Conservation (phyloP, 37 sponge, comb jelly and placozoan species). For the Agelas oroides region DNA sequence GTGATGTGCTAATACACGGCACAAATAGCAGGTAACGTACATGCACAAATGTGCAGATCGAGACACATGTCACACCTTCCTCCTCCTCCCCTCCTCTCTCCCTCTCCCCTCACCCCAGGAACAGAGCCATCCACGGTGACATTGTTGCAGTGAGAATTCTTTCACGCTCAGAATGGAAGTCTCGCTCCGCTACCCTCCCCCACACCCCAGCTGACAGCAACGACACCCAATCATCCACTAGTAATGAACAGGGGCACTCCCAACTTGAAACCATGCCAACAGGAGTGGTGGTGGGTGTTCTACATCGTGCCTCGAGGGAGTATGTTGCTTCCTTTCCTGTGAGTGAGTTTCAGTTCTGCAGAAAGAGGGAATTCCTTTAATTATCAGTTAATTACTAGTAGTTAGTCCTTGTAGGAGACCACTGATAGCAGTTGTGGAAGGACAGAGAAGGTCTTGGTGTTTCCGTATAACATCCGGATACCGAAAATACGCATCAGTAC, state of each 20-base stretch:
- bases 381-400: too few species aligned
- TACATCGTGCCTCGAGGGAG: slow-evolving; percentile 33
- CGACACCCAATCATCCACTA: neutral
- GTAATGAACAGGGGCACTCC: neutral
- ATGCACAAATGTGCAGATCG: too few species aligned
- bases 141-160: slow-evolving; percentile 65
- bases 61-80: too few species aligned
- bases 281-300: slow-evolving; percentile 72
- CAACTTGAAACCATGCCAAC: slow-evolving; percentile 36
- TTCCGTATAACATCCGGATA: slow-evolving; percentile 70
- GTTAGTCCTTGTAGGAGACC: slow-evolving; percentile 6
- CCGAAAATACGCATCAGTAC: slow-evolving; percentile 79
- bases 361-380: too few species aligned
- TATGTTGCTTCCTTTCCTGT: slow-evolving; percentile 79
- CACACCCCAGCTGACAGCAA: neutral
- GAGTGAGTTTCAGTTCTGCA: slow-evolving; percentile 15
- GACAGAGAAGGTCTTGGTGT: slow-evolving; percentile 69
- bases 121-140: slow-evolving; percentile 81
- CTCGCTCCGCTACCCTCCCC: slow-evolving; percentile 9
- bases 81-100: too few species aligned
- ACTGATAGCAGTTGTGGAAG: neutral
- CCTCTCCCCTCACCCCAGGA: too few species aligned
- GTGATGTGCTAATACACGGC: slow-evolving; percentile 62
- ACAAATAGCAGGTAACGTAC: slow-evolving; percentile 38
- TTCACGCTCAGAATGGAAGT: slow-evolving; percentile 41